Base-by-base conservation (phyloP, 2,113 vertebrate species). In the Oncorhynchus masou region DNA sequence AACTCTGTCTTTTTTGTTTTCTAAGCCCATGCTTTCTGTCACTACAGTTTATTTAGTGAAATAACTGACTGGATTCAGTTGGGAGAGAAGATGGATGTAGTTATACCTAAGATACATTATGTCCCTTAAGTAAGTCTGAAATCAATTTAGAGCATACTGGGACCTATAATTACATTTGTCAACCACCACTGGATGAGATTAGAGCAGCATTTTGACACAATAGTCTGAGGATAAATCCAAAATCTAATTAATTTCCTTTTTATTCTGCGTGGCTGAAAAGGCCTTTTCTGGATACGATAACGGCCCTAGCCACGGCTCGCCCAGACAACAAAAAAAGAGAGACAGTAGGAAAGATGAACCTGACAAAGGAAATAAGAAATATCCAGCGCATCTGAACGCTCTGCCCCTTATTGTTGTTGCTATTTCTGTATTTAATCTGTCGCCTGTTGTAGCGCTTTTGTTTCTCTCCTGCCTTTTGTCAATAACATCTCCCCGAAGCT, bases 231-330 rank as follows among this genome's bases (percentile, higher is more conserved):
- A 84, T 85, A 87, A 87, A 78, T 87, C 90, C 85, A 86, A 81
- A 90, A 92, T 90, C 86, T 88, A 92, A 93, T 91, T 91, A 91
- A 90, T 91, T 91, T 85, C 79, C 83, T 22, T n/a, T 83, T 89
- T 83, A 85, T 86, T 91, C 81, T 71, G 78, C 64, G 54, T 78
- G 77, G 83, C 84, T 88, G 88, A 91, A 86, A 89, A 77, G 74
- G 81, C 57, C 77, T 80, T 88, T 20, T 81, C 83, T 83, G 74
- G 84, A 88, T 85, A 86, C 6, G 89, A 91, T 90, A 91, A 91
- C 80, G 81, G 83, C 71, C 73, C 82, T 76, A 68, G 15, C 66
- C 13, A 20, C 7, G 4, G 15, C 8, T 62, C 19, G 59, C 20
- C 29, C 19, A 68, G 67, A 34, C 5, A 19, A 19, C n/a, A 19